These are phyloP conservation scores for Aurelia coerulea DNA, from an alignment of 30 jellyfish, hydroid and myxozoan genomes.

Conservation along the genomic window DNA sequence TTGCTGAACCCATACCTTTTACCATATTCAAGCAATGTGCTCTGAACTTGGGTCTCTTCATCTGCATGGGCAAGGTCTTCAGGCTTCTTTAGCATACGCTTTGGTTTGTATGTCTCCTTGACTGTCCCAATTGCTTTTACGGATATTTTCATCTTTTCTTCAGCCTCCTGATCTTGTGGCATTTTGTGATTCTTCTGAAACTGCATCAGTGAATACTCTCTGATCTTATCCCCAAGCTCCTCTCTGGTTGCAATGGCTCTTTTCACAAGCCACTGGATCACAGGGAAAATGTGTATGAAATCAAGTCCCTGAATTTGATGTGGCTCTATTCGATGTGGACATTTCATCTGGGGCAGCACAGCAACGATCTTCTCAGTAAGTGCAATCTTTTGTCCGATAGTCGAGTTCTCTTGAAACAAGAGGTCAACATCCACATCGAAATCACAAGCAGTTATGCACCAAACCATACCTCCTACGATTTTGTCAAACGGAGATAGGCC, in stretches of 20 bases:
- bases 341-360: constrained; percentile 91
- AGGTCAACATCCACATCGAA: constrained; percentile 97
- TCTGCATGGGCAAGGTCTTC: constrained; percentile 65
- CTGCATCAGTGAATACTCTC: constrained; percentile 84
- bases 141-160: constrained; percentile 26
- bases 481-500: constrained; percentile 97
- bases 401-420: constrained; percentile 93
- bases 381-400: constrained; percentile 95
- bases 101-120: constrained; percentile 82
- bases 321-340: constrained; percentile 99
- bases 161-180: constrained; percentile 80
- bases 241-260: constrained; percentile 95
- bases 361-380: constrained; percentile 96
- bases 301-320: constrained; percentile 99
- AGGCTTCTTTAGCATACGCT: constrained; percentile 86
- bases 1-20: constrained; percentile 76
- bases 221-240: constrained; percentile 93
- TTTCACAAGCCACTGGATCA: constrained; percentile 94
- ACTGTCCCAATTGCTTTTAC: constrained; percentile 51
- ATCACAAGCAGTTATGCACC: constrained; percentile 96
- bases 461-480: constrained; percentile 99
- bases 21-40: constrained; percentile 94
- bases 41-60: constrained; percentile 88
- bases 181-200: constrained; percentile 67
- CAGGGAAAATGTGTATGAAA: constrained; percentile 93